Evolutionary conservation across 2,797 vertebrate species (phyloP).

Genomic region (Todus mexicanus): DNA sequence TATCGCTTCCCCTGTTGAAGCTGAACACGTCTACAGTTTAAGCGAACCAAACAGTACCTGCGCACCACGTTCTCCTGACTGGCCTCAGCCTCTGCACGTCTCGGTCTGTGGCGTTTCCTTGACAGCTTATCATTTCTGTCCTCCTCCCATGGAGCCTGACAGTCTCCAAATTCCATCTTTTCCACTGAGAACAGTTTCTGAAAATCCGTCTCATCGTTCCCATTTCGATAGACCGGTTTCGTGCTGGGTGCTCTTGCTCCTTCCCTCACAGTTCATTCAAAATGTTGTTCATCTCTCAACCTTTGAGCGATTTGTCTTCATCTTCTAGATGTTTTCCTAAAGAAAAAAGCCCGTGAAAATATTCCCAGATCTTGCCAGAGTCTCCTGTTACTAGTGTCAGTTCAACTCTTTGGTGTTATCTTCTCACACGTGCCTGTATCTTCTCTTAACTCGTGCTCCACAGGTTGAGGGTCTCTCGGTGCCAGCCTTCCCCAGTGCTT

Average conservation of each 20-base stretch:
- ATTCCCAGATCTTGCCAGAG: not conserved
- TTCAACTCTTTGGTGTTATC: not conserved
- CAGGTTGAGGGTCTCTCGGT: not conserved
- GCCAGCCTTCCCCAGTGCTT: not conserved
- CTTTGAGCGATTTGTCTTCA: not conserved
- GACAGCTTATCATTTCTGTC: not conserved
- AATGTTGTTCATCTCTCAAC: not conserved
- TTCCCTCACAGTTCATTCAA: not conserved
- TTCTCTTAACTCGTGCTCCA: not conserved
- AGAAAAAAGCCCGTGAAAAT: not conserved
- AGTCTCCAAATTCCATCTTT: not conserved
- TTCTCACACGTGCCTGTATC: not conserved
- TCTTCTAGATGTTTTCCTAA: not conserved
- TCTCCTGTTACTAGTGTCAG: not conserved
- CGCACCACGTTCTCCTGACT: rapidly evolving
- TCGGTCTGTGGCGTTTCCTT: not conserved
- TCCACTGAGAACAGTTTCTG: not conserved
- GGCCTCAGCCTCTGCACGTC: not conserved
- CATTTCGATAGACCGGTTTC: not conserved
- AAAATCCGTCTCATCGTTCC: not conserved
- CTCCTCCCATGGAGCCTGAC: not conserved
- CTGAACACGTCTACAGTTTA: not conserved
- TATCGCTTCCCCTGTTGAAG: not conserved
- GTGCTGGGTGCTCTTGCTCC: not conserved
- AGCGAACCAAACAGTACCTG: not conserved